Evolutionary conservation across 1,140 invertebrate species (phyloP).

Genomic region (Doryteuthis pealeii): DNA sequence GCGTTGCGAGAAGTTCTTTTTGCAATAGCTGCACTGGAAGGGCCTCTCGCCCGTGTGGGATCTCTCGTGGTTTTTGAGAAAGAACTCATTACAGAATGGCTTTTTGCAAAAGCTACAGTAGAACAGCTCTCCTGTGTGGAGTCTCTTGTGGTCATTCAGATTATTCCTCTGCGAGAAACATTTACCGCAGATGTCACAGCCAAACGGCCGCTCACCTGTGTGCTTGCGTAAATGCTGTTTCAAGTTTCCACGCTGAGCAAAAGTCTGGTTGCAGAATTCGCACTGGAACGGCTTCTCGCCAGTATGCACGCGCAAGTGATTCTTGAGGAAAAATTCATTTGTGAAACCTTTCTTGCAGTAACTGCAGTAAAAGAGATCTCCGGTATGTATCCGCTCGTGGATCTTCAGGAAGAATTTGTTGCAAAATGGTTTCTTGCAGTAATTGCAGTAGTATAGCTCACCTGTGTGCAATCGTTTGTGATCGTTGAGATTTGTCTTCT

Average conservation of each 20-base stretch:
- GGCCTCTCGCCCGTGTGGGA: conserved; percentile 13
- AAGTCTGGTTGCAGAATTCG: conserved; percentile 66
- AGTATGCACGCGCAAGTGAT: conserved; percentile 3
- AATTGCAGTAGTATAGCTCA: conserved; percentile 40
- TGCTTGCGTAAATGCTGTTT: conserved; percentile 30
- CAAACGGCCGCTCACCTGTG: conserved; percentile 22
- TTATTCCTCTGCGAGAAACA: conserved; percentile 2
- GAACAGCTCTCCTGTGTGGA: conserved; percentile 61
- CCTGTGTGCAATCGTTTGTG: conserved; percentile 80
- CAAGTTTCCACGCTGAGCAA: conserved; percentile 64
- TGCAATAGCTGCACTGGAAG: conserved; percentile 19
- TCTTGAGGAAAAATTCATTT: not conserved
- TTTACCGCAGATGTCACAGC: conserved; percentile 10
- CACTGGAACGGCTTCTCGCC: conserved; percentile 9
- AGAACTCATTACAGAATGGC: conserved; percentile 13
- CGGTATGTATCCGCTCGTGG: conserved; percentile 77
- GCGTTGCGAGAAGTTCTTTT: conserved; percentile 51
- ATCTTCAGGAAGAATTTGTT: conserved; percentile 5
- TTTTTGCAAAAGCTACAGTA: conserved; percentile 27
- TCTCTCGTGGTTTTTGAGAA: conserved; percentile 17
- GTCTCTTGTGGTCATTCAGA: conserved; percentile 17
- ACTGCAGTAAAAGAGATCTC: conserved; percentile 10
- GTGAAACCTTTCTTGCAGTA: conserved; percentile 10
- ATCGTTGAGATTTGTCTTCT: conserved; percentile 82
- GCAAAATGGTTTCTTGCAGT: conserved; percentile 65